Base-by-base conservation (phyloP, 2,888 invertebrate species). In the Mechanitis messenoides region DNA sequence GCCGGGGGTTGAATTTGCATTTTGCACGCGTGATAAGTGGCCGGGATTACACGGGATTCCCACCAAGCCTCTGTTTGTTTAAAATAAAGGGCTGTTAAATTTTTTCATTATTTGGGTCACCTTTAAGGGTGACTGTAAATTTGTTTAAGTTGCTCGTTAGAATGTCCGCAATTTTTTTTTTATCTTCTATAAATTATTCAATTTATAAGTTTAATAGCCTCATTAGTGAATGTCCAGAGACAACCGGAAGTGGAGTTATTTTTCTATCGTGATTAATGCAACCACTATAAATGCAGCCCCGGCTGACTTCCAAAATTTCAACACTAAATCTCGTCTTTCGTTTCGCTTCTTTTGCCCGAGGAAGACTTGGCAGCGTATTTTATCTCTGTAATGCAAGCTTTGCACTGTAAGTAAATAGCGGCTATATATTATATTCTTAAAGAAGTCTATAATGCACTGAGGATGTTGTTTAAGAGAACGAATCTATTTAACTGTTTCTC, bases 21-120 rank as follows among this genome's bases (percentile, higher is more conserved):
- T 90, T 90, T 90, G 88, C 87, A 88, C 89, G 86, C 86, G 90
- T 90, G 90, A 90, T 90, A 90, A 89, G 90, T 90, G 87, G 81
- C 72, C 77, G 68, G 90, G 90, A 90, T 90, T 90, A 90, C 86
- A 84, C 77, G 80, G 89, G 88, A 86, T 88, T 86, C 83, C 80
- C 81, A 72, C 86, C 84, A 84, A 83, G 86, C 86, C 87, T 85
- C 85, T 86, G 88, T 89, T 87, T 89, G 86, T 81, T 78, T 84
- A 84, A 87, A 88, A 89, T 88, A 88, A 89, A 89, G 87, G 87
- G 87, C 84, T 86, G 84, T 87, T 87, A 86, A 89, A 87, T 83
- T 85, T 89, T 89, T 89, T 89, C 87, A 85, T 81, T 87, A 90
- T 90, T 89, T 88, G 87, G 89, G 89, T 88, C 88, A 89, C 87